A percentile compares a stretch with the other conserved stretches of the same genome.
phyloP scores from a whole-genome alignment of 2,888 invertebrate genomes.

The Cecidostiba fungosa region DNA sequence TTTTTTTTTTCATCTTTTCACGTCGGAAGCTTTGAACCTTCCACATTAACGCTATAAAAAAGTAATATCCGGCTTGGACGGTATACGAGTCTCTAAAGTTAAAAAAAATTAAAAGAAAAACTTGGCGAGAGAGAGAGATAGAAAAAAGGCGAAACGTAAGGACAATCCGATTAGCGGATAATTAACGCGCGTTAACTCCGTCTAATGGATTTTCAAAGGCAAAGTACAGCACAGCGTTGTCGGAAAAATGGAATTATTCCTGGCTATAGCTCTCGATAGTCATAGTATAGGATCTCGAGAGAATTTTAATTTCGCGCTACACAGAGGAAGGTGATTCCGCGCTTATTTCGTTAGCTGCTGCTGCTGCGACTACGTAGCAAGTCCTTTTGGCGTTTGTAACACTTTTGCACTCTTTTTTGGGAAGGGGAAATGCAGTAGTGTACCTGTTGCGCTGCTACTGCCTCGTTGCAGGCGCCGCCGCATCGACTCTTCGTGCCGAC shows the following conservation, averaged over 20 bases:
- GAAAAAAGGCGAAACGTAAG: background rate
- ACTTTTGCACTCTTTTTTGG: constrained; percentile 30
- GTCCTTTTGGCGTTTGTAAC: background rate
- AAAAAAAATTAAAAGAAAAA: constrained; percentile 1
- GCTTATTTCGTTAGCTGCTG: constrained; percentile 29
- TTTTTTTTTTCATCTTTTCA: background rate
- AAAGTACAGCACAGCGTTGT: no score
- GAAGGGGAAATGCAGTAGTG: constrained; percentile 33
- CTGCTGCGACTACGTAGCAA: background rate
- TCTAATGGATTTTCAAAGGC: constrained; percentile 44
- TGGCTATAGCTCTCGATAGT: background rate
- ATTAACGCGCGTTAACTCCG: constrained; percentile 31
- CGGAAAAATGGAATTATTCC: constrained; percentile 40
- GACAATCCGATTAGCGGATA: constrained; percentile 25
- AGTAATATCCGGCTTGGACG: background rate
- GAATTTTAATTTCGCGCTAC: constrained; percentile 26
- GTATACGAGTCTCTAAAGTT: background rate
- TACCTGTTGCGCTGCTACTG: constrained; percentile 69
- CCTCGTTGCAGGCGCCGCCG: constrained; percentile 66
- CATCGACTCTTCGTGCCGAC: constrained; percentile 58
- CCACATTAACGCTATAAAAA: constrained; percentile 2
- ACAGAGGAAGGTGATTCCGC: background rate
- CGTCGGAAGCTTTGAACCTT: background rate
- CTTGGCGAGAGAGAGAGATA: background rate
- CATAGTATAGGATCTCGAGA: background rate